Evolutionary conservation across 2,797 vertebrate species (phyloP).

Genomic region (Basileuterus tristriatus): DNA sequence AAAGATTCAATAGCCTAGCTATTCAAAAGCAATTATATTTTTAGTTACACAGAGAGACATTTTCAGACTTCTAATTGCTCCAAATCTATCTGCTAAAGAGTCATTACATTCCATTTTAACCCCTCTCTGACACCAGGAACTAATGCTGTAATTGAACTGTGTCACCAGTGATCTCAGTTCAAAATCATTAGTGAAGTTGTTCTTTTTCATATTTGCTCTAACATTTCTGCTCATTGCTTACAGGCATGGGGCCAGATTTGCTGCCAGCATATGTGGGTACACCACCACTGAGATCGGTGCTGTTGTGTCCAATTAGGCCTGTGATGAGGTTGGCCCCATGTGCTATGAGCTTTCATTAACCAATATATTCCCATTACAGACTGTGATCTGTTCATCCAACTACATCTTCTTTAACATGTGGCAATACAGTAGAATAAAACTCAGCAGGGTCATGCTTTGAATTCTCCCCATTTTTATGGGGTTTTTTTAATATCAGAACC

Average conservation of each 20-base stretch:
- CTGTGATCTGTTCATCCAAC: neutral
- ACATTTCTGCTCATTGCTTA: neutral
- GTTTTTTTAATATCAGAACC: neutral
- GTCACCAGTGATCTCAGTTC: slow-evolving; percentile 67
- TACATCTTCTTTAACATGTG: neutral
- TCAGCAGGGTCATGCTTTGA: neutral
- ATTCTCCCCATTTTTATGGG: neutral
- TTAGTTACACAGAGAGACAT: slow-evolving; percentile 68
- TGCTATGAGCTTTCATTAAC: neutral
- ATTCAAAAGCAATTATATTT: slow-evolving; percentile 74
- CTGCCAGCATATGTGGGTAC: neutral
- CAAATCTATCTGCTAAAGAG: slow-evolving; percentile 69
- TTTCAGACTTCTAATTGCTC: slow-evolving; percentile 74
- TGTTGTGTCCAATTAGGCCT: slow-evolving; percentile 20
- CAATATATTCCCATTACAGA: neutral
- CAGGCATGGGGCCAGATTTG: slow-evolving; percentile 1
- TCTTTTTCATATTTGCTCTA: slow-evolving; percentile 24
- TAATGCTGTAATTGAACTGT: slow-evolving; percentile 70
- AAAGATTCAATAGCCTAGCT: slow-evolving; percentile 42
- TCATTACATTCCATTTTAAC: slow-evolving; percentile 73
- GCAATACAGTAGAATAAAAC: neutral
- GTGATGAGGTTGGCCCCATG: neutral
- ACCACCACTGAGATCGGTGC: neutral
- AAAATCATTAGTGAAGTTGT: slow-evolving; percentile 39
- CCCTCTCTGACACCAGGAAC: slow-evolving; percentile 67